These are phyloP conservation scores for Idaea straminata DNA, from an alignment of 2,888 invertebrate genomes.

Conservation along the genomic window DNA sequence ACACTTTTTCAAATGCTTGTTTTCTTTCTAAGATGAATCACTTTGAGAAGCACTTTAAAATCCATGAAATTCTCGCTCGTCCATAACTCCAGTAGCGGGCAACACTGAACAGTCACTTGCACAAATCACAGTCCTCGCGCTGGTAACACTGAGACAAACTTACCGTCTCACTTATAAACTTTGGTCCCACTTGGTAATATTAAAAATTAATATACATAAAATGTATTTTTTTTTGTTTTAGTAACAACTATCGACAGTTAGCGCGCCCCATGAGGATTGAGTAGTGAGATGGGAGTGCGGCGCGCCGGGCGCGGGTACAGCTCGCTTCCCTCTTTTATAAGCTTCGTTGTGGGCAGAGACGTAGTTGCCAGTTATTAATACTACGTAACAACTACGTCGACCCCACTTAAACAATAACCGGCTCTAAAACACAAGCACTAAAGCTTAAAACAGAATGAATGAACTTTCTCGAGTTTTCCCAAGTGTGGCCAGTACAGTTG, in stretches of 20 bases:
- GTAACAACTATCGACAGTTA: conserved; percentile 70
- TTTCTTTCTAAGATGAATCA: conserved; percentile 15
- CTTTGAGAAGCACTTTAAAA: conserved; percentile 34
- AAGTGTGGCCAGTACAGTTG: conserved; percentile 34
- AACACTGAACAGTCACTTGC: conserved; percentile 71
- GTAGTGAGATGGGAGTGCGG: conserved; percentile 69
- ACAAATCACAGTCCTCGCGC: conserved; percentile 66
- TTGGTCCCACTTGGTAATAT: conserved; percentile 70
- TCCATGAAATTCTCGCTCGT: conserved; percentile 47
- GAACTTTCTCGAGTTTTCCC: conserved; percentile 21
- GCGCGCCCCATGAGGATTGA: conserved; percentile 78
- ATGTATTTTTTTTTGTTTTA: conserved; percentile 56
- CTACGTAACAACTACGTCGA: conserved; percentile 25
- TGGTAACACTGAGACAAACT: conserved; percentile 63
- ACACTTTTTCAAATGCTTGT: neutral
- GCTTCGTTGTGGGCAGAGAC: conserved; percentile 62
- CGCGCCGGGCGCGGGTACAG: conserved; percentile 73
- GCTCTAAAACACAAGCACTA: conserved; percentile 12
- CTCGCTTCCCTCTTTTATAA: conserved; percentile 74
- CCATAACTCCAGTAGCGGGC: conserved; percentile 45
- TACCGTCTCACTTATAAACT: conserved; percentile 71
- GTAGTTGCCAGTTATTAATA: conserved; percentile 27
- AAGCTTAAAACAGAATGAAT: conserved; percentile 9
- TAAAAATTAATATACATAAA: conserved; percentile 56
- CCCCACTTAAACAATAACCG: neutral